A percentile compares a stretch with the other conserved stretches of the same genome.
Evolutionary conservation across 2,797 vertebrate species (phyloP).

Genomic region (Paguma larvata): DNA sequence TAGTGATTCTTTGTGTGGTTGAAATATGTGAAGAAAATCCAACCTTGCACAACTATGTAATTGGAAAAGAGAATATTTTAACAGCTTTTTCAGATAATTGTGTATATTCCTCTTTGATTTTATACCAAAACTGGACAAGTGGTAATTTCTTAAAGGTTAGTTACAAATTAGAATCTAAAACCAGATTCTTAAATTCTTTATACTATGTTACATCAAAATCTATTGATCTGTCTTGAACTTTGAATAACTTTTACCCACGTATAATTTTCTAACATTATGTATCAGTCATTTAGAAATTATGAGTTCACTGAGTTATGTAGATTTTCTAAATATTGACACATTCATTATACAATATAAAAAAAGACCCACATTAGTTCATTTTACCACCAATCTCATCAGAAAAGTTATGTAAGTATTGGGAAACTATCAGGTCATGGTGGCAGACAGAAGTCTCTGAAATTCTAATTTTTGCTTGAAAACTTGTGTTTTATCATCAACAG

Average conservation of each 20-base stretch:
- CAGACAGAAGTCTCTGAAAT: neutral
- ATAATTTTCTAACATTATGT: neutral
- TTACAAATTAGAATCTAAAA: slow-evolving; percentile 30
- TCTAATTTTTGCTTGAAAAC: neutral
- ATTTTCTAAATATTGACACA: slow-evolving; percentile 11
- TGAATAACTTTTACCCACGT: neutral
- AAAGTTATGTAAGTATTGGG: neutral
- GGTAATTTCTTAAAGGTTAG: neutral
- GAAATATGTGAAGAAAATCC: neutral
- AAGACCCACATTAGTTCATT: neutral
- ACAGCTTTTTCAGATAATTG: neutral
- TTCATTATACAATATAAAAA: neutral
- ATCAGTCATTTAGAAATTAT: neutral
- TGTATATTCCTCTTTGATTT: neutral
- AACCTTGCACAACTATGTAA: neutral
- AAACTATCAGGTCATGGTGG: neutral
- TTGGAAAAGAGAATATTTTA: neutral
- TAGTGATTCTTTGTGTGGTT: neutral
- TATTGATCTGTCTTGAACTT: neutral
- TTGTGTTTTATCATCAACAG: neutral
- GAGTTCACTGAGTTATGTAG: neutral
- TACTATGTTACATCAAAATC: neutral
- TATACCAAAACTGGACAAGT: neutral
- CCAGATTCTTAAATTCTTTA: neutral
- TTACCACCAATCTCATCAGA: neutral